phyloP scores from a whole-genome alignment of 2,888 invertebrate genomes.

The Phortica okadai region DNA sequence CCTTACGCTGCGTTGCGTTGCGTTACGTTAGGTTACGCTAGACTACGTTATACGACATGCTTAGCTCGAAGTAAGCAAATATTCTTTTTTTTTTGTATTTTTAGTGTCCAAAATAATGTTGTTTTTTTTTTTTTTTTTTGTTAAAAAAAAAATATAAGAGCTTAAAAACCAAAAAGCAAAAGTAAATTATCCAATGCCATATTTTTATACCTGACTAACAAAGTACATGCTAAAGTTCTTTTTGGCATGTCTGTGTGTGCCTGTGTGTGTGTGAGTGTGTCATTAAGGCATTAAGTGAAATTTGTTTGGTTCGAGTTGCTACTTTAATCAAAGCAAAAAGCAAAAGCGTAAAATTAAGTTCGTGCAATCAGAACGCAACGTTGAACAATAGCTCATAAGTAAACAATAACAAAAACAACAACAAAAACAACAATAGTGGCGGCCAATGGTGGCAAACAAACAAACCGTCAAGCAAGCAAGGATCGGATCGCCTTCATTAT shows the following conservation, averaged over 20 bases:
- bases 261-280: not conserved
- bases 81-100: not conserved
- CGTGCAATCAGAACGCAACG: not conserved
- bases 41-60: not conserved
- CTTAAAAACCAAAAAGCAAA: too few species aligned
- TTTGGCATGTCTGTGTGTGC: not conserved
- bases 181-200: too few species aligned
- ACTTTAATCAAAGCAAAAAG: not conserved
- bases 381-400: constrained; percentile 14
- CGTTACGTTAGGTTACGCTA: too few species aligned
- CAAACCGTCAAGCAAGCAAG: not conserved
- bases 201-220: too few species aligned
- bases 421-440: not conserved
- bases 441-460: not conserved
- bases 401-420: not conserved
- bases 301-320: not conserved
- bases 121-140: too few species aligned
- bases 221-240: not conserved
- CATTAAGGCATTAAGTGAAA: not conserved
- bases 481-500: not conserved
- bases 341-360: not conserved
- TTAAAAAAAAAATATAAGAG: too few species aligned
- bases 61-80: not conserved
- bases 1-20: not conserved
- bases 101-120: not conserved